phyloP scores from a whole-genome alignment of 1,140 invertebrate genomes.

The Polyergus mexicanus region DNA sequence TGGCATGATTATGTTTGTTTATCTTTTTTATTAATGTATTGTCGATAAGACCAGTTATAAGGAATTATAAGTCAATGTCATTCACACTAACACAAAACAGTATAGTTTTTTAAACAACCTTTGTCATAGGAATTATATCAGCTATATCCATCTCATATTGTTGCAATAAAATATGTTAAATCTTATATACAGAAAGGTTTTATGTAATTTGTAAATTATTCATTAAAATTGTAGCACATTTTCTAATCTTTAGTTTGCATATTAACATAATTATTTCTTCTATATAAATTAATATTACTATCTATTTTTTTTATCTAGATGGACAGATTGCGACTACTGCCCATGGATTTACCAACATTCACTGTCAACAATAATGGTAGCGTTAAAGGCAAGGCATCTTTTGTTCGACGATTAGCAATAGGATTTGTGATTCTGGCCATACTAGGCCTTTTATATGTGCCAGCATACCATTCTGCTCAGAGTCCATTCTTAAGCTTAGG shows the following conservation, averaged over 20 bases:
- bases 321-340: constrained; percentile 78
- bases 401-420: constrained; percentile 80
- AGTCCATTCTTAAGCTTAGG: constrained; percentile 82
- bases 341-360: constrained; percentile 79
- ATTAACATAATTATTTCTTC: neutral
- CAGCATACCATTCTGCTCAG: constrained; percentile 84
- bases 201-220: neutral
- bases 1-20: neutral
- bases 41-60: constrained; percentile 13
- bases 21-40: neutral
- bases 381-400: constrained; percentile 80
- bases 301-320: constrained; percentile 70
- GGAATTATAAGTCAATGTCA: neutral
- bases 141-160: neutral
- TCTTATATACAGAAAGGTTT: neutral
- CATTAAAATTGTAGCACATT: neutral
- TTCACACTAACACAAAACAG: neutral
- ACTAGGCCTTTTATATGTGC: constrained; percentile 83
- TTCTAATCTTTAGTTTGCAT: neutral
- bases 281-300: constrained; percentile 4
- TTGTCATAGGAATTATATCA: neutral
- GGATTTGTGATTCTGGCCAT: constrained; percentile 82
- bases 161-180: neutral
- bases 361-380: constrained; percentile 72
- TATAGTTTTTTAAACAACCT: neutral